phyloP scores from a whole-genome alignment of 2,113 vertebrate genomes.

The Sula dactylatra region DNA sequence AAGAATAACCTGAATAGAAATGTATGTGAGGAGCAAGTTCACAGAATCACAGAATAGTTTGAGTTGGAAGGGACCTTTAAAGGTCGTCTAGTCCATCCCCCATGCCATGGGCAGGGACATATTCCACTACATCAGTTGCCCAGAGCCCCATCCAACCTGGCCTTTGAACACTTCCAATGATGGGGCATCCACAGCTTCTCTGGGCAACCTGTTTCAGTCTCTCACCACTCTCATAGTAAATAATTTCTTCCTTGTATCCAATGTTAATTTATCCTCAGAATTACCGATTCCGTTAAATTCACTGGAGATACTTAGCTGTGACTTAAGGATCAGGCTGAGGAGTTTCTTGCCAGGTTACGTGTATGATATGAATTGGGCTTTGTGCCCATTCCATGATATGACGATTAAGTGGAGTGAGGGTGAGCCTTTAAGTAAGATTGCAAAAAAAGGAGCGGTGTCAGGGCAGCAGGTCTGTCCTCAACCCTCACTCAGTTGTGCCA shows the following conservation, averaged over 20 bases:
- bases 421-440: not conserved
- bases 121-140: not conserved
- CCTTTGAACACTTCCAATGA: not conserved
- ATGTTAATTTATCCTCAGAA: not conserved
- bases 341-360: not conserved
- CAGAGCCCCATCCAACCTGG: not conserved
- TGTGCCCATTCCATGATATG: not conserved
- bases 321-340: not conserved
- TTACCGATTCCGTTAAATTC: not conserved
- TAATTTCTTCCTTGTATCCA: not conserved
- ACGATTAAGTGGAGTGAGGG: not conserved
- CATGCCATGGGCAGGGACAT: not conserved
- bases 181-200: not conserved
- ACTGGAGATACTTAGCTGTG: not conserved
- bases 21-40: not conserved
- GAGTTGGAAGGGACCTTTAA: not conserved
- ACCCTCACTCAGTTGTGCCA: not conserved
- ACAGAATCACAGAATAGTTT: not conserved
- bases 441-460: not conserved
- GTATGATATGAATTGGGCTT: not conserved
- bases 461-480: not conserved
- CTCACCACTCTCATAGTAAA: not conserved
- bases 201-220: not conserved
- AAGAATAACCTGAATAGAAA: not conserved
- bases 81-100: not conserved